Evolutionary conservation across 2,113 vertebrate species (phyloP).

Genomic region (Cyanoderma ruficeps): DNA sequence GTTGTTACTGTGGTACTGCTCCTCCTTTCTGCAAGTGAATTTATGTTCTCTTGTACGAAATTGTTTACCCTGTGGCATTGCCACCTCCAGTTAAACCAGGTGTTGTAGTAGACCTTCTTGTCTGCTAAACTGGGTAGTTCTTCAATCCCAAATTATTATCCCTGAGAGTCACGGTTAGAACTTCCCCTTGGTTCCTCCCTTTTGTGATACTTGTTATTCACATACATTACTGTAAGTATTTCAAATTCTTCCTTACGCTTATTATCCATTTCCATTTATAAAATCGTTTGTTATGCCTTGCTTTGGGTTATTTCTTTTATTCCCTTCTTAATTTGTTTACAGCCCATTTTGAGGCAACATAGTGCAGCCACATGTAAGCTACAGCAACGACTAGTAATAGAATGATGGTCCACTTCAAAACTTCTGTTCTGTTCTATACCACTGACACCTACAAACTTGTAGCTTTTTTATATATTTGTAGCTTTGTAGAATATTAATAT

Average conservation of each 20-base stretch:
- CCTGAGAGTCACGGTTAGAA: not conserved
- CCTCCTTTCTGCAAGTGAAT: not conserved
- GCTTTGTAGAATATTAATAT: not conserved
- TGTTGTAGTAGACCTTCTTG: not conserved
- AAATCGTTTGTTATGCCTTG: not conserved
- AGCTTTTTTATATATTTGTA: not conserved
- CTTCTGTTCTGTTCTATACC: not conserved
- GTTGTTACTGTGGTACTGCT: not conserved
- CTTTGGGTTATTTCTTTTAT: not conserved
- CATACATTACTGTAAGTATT: not conserved
- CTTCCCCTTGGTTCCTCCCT: not conserved
- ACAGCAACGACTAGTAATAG: not conserved
- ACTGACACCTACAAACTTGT: not conserved
- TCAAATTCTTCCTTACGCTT: not conserved
- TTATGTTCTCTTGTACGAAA: not conserved
- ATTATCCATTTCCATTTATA: not conserved
- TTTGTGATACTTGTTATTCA: not conserved
- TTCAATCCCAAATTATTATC: not conserved
- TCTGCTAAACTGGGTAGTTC: not conserved
- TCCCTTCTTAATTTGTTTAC: not conserved
- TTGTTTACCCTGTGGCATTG: not conserved
- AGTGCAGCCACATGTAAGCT: not conserved
- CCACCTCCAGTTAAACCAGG: not conserved
- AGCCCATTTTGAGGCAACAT: not conserved
- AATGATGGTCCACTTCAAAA: not conserved